Evolutionary conservation across 2,888 invertebrate genomes (phyloP).

Genomic region (Malachius bipustulatus): DNA sequence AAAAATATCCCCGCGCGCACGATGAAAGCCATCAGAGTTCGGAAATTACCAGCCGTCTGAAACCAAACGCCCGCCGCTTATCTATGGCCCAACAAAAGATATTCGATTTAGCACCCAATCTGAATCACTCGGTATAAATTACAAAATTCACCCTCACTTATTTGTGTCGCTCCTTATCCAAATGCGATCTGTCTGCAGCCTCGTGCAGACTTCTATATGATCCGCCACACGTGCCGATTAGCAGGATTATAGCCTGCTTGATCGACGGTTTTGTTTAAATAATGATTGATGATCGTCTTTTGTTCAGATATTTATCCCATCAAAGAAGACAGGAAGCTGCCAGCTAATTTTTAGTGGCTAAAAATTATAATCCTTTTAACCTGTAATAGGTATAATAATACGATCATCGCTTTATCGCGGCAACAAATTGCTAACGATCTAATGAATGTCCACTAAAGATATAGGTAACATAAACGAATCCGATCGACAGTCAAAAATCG

Average conservation of each 20-base stretch:
- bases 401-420: no score
- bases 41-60: conserved; percentile 30
- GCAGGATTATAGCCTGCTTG: conserved; percentile 27
- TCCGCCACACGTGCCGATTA: conserved; percentile 23
- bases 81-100: conserved; percentile 24
- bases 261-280: conserved; percentile 30
- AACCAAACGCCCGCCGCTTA: conserved; percentile 26
- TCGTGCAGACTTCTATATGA: conserved; percentile 21
- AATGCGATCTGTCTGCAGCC: conserved; percentile 18
- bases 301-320: no score
- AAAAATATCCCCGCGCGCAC: conserved; percentile 27
- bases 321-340: no score
- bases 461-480: no score
- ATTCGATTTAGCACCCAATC: conserved; percentile 26
- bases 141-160: conserved; percentile 26
- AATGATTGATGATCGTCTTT: conserved; percentile 32
- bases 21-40: conserved; percentile 27
- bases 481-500: no score
- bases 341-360: no score
- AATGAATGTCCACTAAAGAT: no score
- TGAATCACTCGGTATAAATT: conserved; percentile 27
- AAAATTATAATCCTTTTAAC: no score
- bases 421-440: no score
- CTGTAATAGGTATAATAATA: no score
- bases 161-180: conserved; percentile 27